Evolutionary conservation across 23 tunicate genomes (phyloP).

Genomic region (Halocynthia roretzi): DNA sequence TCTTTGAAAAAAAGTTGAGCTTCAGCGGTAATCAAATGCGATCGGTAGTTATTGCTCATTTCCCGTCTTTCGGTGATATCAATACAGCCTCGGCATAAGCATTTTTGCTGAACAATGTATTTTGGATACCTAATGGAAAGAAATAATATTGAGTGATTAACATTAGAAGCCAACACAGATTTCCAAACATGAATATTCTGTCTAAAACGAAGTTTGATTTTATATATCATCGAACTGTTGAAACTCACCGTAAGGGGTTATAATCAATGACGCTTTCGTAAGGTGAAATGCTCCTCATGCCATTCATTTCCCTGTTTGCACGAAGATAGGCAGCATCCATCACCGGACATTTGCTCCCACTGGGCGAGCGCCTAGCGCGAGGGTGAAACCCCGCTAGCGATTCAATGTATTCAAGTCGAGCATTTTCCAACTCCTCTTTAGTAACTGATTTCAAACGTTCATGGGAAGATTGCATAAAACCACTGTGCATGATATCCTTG

Average conservation of each 20-base stretch:
- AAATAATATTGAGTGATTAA: not conserved
- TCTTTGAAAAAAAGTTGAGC: not conserved
- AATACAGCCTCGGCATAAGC: not conserved
- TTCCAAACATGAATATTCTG: too few species aligned
- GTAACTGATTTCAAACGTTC: slow-evolving; percentile 1
- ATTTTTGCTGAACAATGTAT: slow-evolving; percentile 3
- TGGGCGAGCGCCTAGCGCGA: slow-evolving; percentile 3
- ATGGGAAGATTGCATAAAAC: slow-evolving; percentile 1
- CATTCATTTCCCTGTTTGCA: not conserved
- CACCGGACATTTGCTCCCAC: slow-evolving; percentile 6
- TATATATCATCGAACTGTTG: not conserved
- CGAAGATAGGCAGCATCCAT: slow-evolving; percentile 6
- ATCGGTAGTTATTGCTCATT: not conserved
- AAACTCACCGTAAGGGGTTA: slow-evolving; percentile 14
- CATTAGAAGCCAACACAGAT: too few species aligned
- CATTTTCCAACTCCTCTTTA: slow-evolving; percentile 12
- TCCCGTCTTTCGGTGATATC: not conserved
- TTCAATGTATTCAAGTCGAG: not conserved
- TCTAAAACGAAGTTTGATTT: too few species aligned
- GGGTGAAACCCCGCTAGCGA: not conserved
- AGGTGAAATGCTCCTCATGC: slow-evolving; percentile 27
- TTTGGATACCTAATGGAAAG: not conserved
- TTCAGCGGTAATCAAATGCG: not conserved
- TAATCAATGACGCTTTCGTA: slow-evolving; percentile 4
- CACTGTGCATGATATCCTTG: slow-evolving; percentile 3